phyloP scores from a whole-genome alignment of 1,140 invertebrate genomes.

The Caenorhabditis briggsae region DNA sequence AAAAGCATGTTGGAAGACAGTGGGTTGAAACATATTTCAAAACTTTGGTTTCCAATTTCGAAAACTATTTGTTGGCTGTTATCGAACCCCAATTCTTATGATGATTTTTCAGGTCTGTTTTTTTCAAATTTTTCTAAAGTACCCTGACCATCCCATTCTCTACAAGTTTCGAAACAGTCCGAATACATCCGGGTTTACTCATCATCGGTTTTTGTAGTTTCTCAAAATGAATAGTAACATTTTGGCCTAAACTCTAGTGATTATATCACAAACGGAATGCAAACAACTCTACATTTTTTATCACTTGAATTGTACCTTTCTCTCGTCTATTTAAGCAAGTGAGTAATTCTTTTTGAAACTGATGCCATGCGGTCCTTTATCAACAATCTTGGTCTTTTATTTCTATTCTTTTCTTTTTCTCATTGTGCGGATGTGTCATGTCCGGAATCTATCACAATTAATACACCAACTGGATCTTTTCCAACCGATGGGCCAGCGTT shows the following conservation, averaged over 20 bases:
- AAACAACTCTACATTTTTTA: background rate
- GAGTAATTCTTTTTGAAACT: background rate
- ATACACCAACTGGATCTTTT: background rate
- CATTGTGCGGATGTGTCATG: background rate
- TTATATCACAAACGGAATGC: background rate
- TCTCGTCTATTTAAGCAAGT: background rate
- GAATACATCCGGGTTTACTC: no score
- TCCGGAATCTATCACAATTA: background rate
- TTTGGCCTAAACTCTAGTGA: background rate
- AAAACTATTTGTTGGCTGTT: no score
- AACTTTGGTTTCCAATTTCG: no score
- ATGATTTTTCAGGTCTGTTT: no score
- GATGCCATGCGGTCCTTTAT: background rate
- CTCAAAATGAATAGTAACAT: background rate
- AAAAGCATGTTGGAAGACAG: no score
- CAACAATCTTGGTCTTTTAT: background rate
- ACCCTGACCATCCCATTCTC: no score
- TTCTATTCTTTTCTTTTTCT: background rate
- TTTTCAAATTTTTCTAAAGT: no score
- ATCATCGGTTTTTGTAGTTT: no score
- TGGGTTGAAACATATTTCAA: no score
- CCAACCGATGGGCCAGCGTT: background rate
- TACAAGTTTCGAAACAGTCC: no score
- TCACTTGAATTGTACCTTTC: background rate
- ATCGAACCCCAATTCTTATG: no score